These are phyloP conservation scores for Dicyrtomina minuta DNA, from an alignment of 2,888 invertebrate species.

Conservation along the genomic window DNA sequence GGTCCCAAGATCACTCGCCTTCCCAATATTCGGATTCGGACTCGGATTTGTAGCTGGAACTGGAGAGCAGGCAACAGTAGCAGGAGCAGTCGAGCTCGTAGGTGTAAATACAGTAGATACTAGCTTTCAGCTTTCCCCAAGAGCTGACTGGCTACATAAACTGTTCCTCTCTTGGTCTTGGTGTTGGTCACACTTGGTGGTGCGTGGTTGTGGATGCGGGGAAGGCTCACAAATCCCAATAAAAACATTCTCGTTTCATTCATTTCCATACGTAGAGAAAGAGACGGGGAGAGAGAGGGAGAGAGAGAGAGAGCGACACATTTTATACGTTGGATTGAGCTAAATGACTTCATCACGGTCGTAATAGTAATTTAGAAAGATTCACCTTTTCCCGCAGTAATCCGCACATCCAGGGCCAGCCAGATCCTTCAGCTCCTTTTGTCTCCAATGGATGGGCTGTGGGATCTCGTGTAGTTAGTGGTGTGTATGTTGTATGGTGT, in stretches of 20 bases:
- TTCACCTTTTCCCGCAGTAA: no score
- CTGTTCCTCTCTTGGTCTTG: not conserved
- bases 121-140: not conserved
- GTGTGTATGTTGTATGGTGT: not conserved
- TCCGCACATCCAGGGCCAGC: no score
- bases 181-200: not conserved
- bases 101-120: no score
- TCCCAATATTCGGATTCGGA: conserved; percentile 11
- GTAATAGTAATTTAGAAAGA: no score
- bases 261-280: conserved; percentile 3
- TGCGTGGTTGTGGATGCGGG: not conserved
- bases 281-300: not conserved
- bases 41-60: not conserved
- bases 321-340: no score
- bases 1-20: conserved; percentile 17
- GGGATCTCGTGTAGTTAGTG: not conserved
- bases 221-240: not conserved
- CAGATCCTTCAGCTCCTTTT: no score
- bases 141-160: not conserved
- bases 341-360: no score
- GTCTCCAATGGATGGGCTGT: no score
- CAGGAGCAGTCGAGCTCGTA: no score
- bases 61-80: no score
- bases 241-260: not conserved
- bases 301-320: not conserved